Evolutionary conservation across 2,888 invertebrate species (phyloP), one percentile per base, ranked within the genome.

Genomic region (Pediacus dermestoides): DNA sequence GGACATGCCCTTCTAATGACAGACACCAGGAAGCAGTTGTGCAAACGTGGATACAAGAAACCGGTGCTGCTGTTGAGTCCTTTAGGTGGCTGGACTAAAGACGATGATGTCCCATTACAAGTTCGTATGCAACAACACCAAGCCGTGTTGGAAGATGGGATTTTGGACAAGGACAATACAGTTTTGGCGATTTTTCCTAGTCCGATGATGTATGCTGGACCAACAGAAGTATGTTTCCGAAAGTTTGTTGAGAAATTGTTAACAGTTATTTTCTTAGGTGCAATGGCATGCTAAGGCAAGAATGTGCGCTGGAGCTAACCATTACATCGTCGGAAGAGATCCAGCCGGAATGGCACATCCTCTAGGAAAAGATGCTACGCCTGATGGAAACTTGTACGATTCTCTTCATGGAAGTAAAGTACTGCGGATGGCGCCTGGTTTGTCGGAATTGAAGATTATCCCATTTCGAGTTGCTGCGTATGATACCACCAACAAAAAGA

Each of bases 121-220:
- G 81, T 85, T 3, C 78, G 96, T 43, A 94, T 96, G 64, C 76
- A 80, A 33, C 96, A 96, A 60, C 96, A 95, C 70, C 80, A 86
- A 62, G 92, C 93, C 1, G 89, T 95, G 10, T 72, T 95, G 9
- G 83, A 83, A 47, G 89, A 91, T 40, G 84, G 85, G 0, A 79
- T 91, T 0, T 60, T 92, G 16, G 88, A 93, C 62, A 81, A 85
- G 0, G 74, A 81, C 15, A 77, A 83, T 22, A 97, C 97, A 0
- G 80, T 96, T 9, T 70, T 95, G 42, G 94, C 95, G 1, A 95
- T 97, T 60, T 97, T 97, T 73, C 97, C 97, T 0, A 94, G 95
- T 31, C 97, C 97, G 2, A 97, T 97, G 97, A 87, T 94, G 85
- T 97, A 97, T 66, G 97, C 96, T 2, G 97, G 97, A 1, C 96